Evolutionary conservation across 2,888 invertebrate species (phyloP).

Genomic region (Dicranocentrus wangi): DNA sequence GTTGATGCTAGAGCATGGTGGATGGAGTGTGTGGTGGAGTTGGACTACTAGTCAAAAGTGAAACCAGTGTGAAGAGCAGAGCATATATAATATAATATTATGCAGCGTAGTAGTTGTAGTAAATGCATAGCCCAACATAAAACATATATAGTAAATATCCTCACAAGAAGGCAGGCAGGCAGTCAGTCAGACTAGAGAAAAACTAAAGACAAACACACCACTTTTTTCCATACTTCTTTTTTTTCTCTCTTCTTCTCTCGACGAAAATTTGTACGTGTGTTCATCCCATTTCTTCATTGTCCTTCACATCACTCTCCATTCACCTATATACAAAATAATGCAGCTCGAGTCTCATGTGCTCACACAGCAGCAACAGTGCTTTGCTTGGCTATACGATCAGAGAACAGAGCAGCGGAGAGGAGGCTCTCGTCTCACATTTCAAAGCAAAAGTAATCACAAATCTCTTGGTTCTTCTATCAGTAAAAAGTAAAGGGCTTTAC

Average conservation of each 20-base stretch:
- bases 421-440: not conserved
- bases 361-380: not conserved
- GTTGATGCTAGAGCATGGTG: too few relatives aligned
- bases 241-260: not conserved
- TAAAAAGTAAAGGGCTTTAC: not conserved
- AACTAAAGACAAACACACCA: conserved; percentile 53
- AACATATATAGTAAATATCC: too few relatives aligned
- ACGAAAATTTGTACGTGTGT: not conserved
- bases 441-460: not conserved
- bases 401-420: too few relatives aligned
- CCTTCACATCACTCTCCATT: conserved; percentile 56
- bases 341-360: conserved; percentile 20
- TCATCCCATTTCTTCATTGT: conserved; percentile 46
- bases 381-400: too few relatives aligned
- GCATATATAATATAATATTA: not conserved
- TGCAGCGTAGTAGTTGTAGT: too few relatives aligned
- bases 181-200: not conserved
- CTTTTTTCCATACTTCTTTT: conserved; percentile 35
- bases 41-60: too few relatives aligned
- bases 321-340: conserved; percentile 34
- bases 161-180: not conserved
- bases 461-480: not conserved
- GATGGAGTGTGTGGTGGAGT: too few relatives aligned
- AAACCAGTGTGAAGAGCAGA: not conserved
- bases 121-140: not conserved